phyloP scores from a whole-genome alignment of 2,113 vertebrate genomes.

The Tretioscincus oriximinensis region DNA sequence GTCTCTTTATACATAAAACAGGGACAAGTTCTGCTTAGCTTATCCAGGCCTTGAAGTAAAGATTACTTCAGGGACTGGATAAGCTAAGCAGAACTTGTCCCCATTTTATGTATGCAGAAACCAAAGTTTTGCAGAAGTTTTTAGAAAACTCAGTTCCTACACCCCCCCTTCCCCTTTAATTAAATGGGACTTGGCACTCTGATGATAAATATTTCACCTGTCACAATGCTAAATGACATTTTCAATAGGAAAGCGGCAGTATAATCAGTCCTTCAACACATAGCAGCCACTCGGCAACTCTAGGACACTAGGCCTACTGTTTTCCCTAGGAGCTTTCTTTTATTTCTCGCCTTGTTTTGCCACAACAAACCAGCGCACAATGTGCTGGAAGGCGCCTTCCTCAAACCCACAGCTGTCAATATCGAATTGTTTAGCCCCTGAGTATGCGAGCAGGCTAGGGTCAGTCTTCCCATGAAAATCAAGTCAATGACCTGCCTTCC shows the following conservation, averaged over 20 bases:
- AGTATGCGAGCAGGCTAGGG: conserved; percentile 77
- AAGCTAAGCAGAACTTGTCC: neutral
- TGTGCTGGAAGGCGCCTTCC: conserved; percentile 73
- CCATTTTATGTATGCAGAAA: neutral
- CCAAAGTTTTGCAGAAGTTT: neutral
- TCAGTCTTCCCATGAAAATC: conserved; percentile 97
- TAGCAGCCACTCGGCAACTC: conserved; percentile 70
- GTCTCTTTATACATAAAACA: neutral
- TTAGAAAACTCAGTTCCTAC: accelerated
- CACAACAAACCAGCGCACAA: conserved; percentile 81
- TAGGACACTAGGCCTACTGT: conserved; percentile 89
- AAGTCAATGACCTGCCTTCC: conserved; percentile 87
- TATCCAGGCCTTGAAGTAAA: accelerated
- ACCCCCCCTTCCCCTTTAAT: conserved; percentile 25
- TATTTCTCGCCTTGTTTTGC: conserved; percentile 82
- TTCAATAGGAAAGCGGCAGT: conserved; percentile 9
- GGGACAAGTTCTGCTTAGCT: neutral
- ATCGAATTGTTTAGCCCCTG: conserved; percentile 72
- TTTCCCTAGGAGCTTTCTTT: conserved; percentile 86
- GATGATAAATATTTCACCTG: conserved; percentile 23
- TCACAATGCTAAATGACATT: neutral
- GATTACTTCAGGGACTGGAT: accelerated
- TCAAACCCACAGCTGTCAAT: conserved; percentile 79
- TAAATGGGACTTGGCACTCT: neutral
- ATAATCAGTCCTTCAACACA: conserved; percentile 36